Base-by-base conservation (phyloP, 2,888 invertebrate species). In the Nebria brevicollis region DNA sequence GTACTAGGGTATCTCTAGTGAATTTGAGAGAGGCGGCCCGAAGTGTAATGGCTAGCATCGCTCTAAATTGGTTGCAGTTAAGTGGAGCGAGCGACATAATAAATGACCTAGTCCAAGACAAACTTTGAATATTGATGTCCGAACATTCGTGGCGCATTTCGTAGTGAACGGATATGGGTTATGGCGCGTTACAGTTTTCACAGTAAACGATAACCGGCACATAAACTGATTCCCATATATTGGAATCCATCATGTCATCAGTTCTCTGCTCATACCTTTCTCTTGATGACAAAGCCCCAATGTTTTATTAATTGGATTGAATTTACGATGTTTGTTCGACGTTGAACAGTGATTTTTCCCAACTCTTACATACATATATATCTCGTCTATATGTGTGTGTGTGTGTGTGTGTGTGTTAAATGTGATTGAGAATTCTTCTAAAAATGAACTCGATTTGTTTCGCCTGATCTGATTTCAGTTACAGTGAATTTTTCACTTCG, bases 111-210 rank as follows among this genome's bases (percentile, higher is more conserved):
- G 84, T 84, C 42, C 83, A 85, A 85, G 87, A 88, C 88, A 86
- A 87, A 87, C 86, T 88, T 87, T 88, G 89, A 88, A 88, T 89
- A 88, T 88, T 88, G 88, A 89, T 89, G 88, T 86, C 85, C 86
- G 84, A 86, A 86, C 85, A 86, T 85, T 86, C 86, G 82, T 85
- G 85, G 85, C 86, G 85, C 85, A 54, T 54, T 84, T 85, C 85
- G 66, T 72, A 70, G 72, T 66, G 76, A 77, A 34, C 81, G 66
- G 66, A 42, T 25, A 66, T 26, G 20, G 77, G 20, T 72, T 64
- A 41, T 77, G 77, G 65, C 65, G 42, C 43, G 8, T 34, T 43
- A 65, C 65, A 11, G 54, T 75, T 66, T 75, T 26, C 65, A 11
- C n/a, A 20, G 26, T 34, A 25, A 34, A 25, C 72, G 13, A 42